Evolutionary conservation across 2,113 vertebrate species (phyloP), one percentile per base, ranked within the genome.

Genomic region (Asarcornis scutulata): DNA sequence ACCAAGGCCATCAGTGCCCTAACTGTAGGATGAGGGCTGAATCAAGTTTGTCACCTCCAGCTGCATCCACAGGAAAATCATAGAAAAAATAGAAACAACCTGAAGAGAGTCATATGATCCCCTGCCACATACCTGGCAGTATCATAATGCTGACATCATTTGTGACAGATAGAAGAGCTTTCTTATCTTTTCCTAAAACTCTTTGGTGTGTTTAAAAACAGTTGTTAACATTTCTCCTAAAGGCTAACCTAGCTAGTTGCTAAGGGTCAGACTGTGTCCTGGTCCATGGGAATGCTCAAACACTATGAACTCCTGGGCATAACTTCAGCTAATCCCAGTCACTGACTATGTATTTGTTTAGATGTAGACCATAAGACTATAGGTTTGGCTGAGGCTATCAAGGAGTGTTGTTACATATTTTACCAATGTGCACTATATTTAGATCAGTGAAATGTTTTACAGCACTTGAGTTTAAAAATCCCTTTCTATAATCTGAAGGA

Each of bases 131-230:
- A 91, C 17, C 53, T 73, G 90, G 71, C 71, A 91, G 50, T 76
- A 55, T 69, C 15, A 64, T 27, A 77, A 83, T 27, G 9, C 32
- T 95, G 79, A 91, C 79, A 94, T 83, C 0, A 86, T 62, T 91
- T 91, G 50, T 83, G 67, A 93, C 90, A 95, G 85, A 91, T 91
- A 77, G 89, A 77, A 78, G 42, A 84, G 27, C 78, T 52, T 59
- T 81, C 38, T 79, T 85, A 32, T 67, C 48, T 94, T 58, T 82
- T 60, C 26, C 48, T 72, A 55, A 87, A 94, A 82, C 26, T 4
- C 72, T 83, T 60, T 0, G 1, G 31, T 62, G 55, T 89, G 38
- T 73, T 76, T 85, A 76, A 79, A 34, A 77, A 53, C 52, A 38
- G 55, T 9, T 4, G 32, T 44, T 62, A 79, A 31, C 79, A 72